A percentile compares a stretch with the other conserved stretches of the same genome.
Conservation (phyloP, 2,888 invertebrate species). For the Pemphredon lugubris region DNA sequence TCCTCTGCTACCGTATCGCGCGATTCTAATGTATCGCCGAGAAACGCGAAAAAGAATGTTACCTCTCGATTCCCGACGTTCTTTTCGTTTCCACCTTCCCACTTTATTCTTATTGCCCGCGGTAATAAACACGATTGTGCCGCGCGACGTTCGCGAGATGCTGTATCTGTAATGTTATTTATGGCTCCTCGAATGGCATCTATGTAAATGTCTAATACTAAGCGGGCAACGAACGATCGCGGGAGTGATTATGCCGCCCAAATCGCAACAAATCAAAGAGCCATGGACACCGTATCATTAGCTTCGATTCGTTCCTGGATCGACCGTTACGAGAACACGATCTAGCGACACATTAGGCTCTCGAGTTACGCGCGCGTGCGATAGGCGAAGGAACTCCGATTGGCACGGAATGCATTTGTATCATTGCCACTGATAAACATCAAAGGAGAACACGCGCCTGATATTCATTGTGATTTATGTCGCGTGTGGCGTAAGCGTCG, state of each 20-base stretch:
- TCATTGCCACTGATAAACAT: constrained; percentile 53
- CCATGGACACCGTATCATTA: constrained; percentile 48
- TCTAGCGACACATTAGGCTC: constrained; percentile 35
- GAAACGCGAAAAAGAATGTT: too few species aligned
- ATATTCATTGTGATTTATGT: constrained; percentile 47
- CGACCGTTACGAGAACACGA: constrained; percentile 38
- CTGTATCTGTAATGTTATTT: constrained; percentile 44
- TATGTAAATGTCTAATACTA: constrained; percentile 48
- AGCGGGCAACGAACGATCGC: constrained; percentile 51
- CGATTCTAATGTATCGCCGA: neutral
- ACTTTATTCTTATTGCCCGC: constrained; percentile 7
- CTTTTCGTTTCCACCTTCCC: neutral
- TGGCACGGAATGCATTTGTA: constrained; percentile 52
- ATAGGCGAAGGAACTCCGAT: constrained; percentile 38
- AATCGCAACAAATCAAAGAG: constrained; percentile 50
- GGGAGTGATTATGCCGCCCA: constrained; percentile 48
- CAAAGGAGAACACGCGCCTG: constrained; percentile 41
- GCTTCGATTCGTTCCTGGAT: constrained; percentile 38
- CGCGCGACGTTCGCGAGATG: constrained; percentile 21
- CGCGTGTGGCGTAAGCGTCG: constrained; percentile 16
- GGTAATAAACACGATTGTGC: constrained; percentile 22
- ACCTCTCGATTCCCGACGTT: too few species aligned
- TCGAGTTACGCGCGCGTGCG: constrained; percentile 5
- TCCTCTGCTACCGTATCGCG: neutral
- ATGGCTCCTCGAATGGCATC: constrained; percentile 38